Evolutionary conservation across 2,113 vertebrate species (phyloP).

Genomic region (Carlito syrichta): DNA sequence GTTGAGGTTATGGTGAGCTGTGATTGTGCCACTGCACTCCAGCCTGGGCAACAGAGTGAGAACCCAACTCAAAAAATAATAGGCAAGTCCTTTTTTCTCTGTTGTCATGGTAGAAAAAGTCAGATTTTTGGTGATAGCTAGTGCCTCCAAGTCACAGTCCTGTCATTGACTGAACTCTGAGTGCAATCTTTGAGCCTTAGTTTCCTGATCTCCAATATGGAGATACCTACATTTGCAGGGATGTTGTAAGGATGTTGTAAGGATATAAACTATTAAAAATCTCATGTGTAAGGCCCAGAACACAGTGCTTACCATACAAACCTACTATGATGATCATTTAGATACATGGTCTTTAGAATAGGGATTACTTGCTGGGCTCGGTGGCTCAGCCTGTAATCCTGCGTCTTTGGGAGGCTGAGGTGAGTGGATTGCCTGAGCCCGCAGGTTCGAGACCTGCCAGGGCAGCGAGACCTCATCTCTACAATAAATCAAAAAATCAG

Average conservation of each 20-base stretch:
- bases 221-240: not conserved
- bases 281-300: not conserved
- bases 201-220: not conserved
- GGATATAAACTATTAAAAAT: not conserved
- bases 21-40: too few species aligned
- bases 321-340: not conserved
- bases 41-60: too few species aligned
- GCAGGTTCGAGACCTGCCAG: too few species aligned
- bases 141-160: not conserved
- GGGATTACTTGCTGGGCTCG: too few species aligned
- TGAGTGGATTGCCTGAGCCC: too few species aligned
- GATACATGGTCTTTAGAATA: not conserved
- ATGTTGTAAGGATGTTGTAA: not conserved
- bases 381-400: too few species aligned
- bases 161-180: not conserved
- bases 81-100: not conserved
- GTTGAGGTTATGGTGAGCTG: too few species aligned
- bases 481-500: too few species aligned
- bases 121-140: not conserved
- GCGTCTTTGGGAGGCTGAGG: too few species aligned
- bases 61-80: too few species aligned
- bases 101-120: not conserved
- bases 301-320: accelerated
- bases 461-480: too few species aligned
- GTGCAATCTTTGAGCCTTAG: not conserved